Percentiles rank a stretch among this genome's conserved stretches.
Conservation (phyloP, 2,113 vertebrate species). For the Mirza zaza region DNA sequence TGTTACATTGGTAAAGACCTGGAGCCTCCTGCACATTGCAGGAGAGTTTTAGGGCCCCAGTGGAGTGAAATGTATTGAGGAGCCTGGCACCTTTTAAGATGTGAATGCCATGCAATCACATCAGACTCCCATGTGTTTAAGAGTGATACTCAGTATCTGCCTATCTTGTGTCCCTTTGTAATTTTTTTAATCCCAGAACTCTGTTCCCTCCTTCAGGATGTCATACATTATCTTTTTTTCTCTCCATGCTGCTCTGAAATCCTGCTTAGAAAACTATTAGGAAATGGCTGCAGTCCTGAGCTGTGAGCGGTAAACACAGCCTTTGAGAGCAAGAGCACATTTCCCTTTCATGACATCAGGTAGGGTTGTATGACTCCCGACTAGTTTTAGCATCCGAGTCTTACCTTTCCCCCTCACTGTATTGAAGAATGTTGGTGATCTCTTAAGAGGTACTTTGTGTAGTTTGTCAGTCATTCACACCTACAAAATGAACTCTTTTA, state of each 20-base stretch:
- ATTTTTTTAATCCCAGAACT: slow-evolving; percentile 68
- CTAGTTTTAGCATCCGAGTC: slow-evolving; percentile 68
- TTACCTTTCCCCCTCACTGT: slow-evolving; percentile 56
- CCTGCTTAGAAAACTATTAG: slow-evolving; percentile 79
- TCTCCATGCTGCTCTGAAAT: slow-evolving; percentile 80
- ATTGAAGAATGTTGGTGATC: slow-evolving; percentile 68
- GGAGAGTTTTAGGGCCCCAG: not conserved
- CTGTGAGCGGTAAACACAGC: slow-evolving; percentile 76
- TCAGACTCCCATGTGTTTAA: slow-evolving; percentile 36
- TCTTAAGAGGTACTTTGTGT: slow-evolving; percentile 66
- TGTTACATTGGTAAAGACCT: not conserved
- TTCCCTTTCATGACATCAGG: slow-evolving; percentile 72
- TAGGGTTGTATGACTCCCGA: slow-evolving; percentile 70
- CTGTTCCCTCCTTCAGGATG: slow-evolving; percentile 69
- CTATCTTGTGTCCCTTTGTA: slow-evolving; percentile 57
- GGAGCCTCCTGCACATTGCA: not conserved
- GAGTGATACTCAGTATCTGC: slow-evolving; percentile 52
- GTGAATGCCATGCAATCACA: slow-evolving; percentile 33
- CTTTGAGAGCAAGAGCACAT: slow-evolving; percentile 78
- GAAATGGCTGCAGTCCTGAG: slow-evolving; percentile 77
- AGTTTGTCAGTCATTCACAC: slow-evolving; percentile 41
- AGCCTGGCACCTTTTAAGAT: slow-evolving; percentile 39
- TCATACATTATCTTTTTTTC: slow-evolving; percentile 72
- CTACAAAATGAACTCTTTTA: not conserved
- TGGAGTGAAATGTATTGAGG: slow-evolving; percentile 33